phyloP scores from a whole-genome alignment of 2,797 vertebrate genomes.

The Coracias cyanogaster region DNA sequence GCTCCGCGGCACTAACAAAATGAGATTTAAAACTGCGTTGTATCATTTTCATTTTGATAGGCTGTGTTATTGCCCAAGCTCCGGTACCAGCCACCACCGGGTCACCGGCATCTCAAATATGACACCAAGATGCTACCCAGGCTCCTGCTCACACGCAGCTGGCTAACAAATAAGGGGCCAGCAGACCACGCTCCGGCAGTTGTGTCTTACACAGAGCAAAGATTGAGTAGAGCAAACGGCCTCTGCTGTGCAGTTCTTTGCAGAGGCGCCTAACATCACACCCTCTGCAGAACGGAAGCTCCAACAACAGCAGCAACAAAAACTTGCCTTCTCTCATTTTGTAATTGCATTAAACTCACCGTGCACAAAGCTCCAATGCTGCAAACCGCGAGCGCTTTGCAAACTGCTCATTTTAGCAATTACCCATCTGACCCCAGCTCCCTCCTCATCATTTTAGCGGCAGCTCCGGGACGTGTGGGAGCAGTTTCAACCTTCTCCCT shows the following conservation, averaged over 20 bases:
- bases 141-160: neutral
- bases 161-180: neutral
- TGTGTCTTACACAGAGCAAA: neutral
- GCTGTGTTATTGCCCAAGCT: neutral
- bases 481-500: neutral
- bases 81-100: neutral
- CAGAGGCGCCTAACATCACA: neutral
- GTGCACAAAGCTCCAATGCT: neutral
- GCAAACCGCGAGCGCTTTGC: neutral
- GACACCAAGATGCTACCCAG: neutral
- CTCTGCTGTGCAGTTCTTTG: neutral
- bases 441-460: neutral
- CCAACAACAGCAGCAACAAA: neutral
- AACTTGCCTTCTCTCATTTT: neutral
- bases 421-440: neutral
- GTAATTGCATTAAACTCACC: neutral
- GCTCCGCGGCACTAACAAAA: neutral
- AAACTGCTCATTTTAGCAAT: neutral
- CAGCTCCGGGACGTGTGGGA: neutral
- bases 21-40: neutral
- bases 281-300: neutral
- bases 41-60: neutral
- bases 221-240: neutral
- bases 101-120: neutral
- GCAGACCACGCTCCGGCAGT: neutral